Evolutionary conservation across 2,797 vertebrate species (phyloP), one percentile per base, ranked within the genome.

Genomic region (Lateolabrax maculatus): DNA sequence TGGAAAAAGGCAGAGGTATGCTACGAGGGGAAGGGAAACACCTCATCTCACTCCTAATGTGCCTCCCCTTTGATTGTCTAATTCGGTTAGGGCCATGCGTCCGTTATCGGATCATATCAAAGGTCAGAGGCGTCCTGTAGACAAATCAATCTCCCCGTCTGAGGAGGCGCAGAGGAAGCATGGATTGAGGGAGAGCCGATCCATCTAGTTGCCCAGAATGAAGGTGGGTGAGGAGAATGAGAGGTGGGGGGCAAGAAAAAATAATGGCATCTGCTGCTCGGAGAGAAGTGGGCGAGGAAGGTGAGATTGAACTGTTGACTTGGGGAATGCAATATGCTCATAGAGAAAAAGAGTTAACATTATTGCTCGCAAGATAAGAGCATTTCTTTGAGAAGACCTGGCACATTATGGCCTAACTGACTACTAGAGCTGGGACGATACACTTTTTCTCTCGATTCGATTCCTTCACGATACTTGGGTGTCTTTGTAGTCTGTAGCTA

Each of bases 101-200:
- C 87, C 89, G 91, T 96, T 96, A 97, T 97, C 90, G 90, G 91
- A 97, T 97, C 90, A 96, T 94, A 95, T 95, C 91, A 96, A 97
- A 96, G 96, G 95, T 96, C 96, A 96, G 93, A 95, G 95, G 92
- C 94, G 86, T 96, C 87, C 93, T 95, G 92, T 94, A 93, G 94
- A 94, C 91, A 94, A 95, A 94, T 88, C 93, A 93, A 94, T 95
- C 90, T 93, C 90, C 82, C 79, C 83, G 94, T 96, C 95, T 96
- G 94, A 96, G 89, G 90, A 92, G 91, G 83, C 80, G 72, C 86
- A 78, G 78, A 85, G 88, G 89, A 87, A 80, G 86, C 87, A 77
- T 60, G 79, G 87, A 89, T 87, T 89, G 94, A 87, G 79, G 85
- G 79, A 80, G 95, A 95, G 94, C 91, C 86, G 92, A 95, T 96